These are phyloP conservation scores for Kryptopterus vitreolus DNA, from an alignment of 2,797 vertebrate genomes.

Conservation along the genomic window DNA sequence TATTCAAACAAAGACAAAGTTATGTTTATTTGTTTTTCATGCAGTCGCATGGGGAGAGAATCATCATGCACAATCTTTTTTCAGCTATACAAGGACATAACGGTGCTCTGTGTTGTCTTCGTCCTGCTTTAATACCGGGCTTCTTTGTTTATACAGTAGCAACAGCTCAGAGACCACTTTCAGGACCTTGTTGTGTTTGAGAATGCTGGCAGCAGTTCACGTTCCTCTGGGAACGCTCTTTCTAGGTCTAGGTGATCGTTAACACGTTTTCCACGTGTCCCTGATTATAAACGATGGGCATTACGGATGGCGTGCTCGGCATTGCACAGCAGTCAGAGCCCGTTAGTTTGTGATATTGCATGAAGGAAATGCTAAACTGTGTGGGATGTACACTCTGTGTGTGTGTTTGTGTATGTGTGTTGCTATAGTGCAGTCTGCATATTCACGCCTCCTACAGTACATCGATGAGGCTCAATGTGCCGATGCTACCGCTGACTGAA, in stretches of 20 bases:
- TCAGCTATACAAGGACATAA: background rate
- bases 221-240: background rate
- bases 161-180: background rate
- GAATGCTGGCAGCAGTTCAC: background rate
- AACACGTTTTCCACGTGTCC: background rate
- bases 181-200: background rate
- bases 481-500: conserved; percentile 86
- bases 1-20: background rate
- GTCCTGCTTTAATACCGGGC: background rate
- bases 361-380: background rate
- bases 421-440: conserved; percentile 74
- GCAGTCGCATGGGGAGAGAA: background rate
- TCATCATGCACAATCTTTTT: background rate
- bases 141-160: conserved; percentile 24
- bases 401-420: conserved; percentile 24
- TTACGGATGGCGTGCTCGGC: background rate
- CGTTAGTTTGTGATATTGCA: background rate
- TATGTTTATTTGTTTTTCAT: background rate
- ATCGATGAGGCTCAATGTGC: conserved; percentile 84
- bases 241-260: background rate
- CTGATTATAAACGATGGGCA: conserved; percentile 1
- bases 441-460: conserved; percentile 91
- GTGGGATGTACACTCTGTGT: conserved; percentile 1
- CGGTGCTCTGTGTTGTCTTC: background rate
- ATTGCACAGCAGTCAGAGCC: background rate